Conservation (phyloP, 2,888 invertebrate genomes). For the Cryptocephalus primarius region DNA sequence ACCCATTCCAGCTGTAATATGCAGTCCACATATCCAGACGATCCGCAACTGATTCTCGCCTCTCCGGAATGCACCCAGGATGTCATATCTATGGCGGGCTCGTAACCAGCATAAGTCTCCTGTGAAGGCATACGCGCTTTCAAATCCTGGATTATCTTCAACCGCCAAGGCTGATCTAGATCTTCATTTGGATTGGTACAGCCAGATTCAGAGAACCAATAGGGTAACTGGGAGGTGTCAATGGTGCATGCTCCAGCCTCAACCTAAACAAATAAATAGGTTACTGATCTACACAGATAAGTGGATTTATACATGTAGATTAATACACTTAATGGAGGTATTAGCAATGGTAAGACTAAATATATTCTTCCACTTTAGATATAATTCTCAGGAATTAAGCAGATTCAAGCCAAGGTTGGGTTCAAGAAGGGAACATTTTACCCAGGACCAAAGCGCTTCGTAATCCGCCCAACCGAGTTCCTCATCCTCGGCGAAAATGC, state of each 20-base stretch:
- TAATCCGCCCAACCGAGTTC: conserved; percentile 70
- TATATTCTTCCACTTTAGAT: too few relatives aligned
- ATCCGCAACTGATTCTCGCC: conserved; percentile 42
- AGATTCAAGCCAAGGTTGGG: too few relatives aligned
- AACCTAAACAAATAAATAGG: conserved; percentile 11
- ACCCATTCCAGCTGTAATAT: conserved; percentile 76
- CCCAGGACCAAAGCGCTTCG: conserved; percentile 71
- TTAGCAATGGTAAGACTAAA: too few relatives aligned
- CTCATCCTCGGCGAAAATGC: conserved; percentile 72
- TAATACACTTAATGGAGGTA: too few relatives aligned
- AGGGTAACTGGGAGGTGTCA: conserved; percentile 60
- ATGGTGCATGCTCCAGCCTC: conserved; percentile 60
- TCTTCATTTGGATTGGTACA: conserved; percentile 42
- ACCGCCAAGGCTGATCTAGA: conserved; percentile 63
- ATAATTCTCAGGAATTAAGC: too few relatives aligned
- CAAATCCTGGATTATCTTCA: conserved; percentile 58
- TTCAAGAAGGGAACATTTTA: conserved; percentile 8
- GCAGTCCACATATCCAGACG: conserved; percentile 53
- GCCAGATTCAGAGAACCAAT: conserved; percentile 48
- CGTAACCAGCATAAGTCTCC: conserved; percentile 42
- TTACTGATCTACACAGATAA: too few relatives aligned
- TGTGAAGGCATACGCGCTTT: conserved; percentile 39
- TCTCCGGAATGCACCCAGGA: conserved; percentile 82
- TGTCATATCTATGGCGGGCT: conserved; percentile 70
- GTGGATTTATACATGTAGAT: too few relatives aligned